These are phyloP conservation scores for Catagonus wagneri DNA, from an alignment of 2,113 vertebrate genomes.

Conservation along the genomic window DNA sequence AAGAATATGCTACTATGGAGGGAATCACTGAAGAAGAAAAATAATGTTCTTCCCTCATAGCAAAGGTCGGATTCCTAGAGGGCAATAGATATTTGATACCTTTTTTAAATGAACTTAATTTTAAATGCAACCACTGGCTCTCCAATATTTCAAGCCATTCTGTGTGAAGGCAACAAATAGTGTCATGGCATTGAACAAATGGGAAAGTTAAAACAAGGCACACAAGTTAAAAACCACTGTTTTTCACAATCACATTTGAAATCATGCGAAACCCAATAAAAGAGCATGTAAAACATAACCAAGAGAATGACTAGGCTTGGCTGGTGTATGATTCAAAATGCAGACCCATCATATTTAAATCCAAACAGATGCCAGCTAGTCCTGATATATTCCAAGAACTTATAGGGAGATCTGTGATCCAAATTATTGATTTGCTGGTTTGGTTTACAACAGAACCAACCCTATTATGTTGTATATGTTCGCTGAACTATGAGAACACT, in stretches of 20 bases:
- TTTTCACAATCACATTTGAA: constrained; percentile 68
- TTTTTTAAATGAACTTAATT: constrained; percentile 66
- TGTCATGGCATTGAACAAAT: constrained; percentile 44
- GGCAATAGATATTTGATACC: constrained; percentile 59
- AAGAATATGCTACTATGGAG: background rate
- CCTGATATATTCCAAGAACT: background rate
- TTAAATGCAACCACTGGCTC: constrained; percentile 68
- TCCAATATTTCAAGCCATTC: constrained; percentile 57
- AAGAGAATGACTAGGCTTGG: constrained; percentile 19
- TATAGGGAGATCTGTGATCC: background rate
- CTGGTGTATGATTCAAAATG: constrained; percentile 12
- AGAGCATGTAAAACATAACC: constrained; percentile 7
- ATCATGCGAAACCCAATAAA: constrained; percentile 61
- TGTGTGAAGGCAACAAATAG: constrained; percentile 75
- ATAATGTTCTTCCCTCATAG: background rate
- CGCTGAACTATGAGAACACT: constrained; percentile 5
- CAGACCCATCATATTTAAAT: constrained; percentile 48
- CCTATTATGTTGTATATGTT: background rate
- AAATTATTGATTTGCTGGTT: background rate
- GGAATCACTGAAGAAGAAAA: background rate
- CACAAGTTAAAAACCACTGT: constrained; percentile 46
- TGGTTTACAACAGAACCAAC: background rate
- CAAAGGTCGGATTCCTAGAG: constrained; percentile 59
- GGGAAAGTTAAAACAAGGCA: constrained; percentile 70
- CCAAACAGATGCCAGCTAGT: constrained; percentile 6